Conservation (phyloP, 2,113 vertebrate genomes). For the Fulmarus glacialis region DNA sequence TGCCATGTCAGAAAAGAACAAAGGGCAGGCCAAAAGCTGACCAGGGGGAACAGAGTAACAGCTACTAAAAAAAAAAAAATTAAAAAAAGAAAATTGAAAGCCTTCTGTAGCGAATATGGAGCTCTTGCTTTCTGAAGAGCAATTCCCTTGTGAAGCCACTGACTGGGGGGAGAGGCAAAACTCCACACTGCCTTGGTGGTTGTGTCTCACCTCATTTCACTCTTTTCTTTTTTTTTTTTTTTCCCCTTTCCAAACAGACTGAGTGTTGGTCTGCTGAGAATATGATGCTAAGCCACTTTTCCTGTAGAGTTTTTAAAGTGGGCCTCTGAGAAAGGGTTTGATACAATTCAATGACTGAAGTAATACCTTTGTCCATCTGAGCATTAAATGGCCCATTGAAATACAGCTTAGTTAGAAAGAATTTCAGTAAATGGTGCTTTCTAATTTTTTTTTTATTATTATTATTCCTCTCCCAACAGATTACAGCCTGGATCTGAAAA, state of each 20-base stretch:
- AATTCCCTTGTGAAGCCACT: conserved; percentile 31
- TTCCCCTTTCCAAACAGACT: conserved; percentile 43
- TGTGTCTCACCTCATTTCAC: conserved; percentile 69
- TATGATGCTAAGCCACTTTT: conserved; percentile 76
- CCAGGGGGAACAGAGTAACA: background rate
- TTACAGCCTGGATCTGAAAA: conserved; percentile 76
- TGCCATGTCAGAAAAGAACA: conserved; percentile 14
- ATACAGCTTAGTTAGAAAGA: conserved; percentile 82
- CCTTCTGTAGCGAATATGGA: background rate
- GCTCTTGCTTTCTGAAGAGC: conserved; percentile 17
- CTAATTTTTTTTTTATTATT: conserved; percentile 65
- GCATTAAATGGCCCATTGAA: conserved; percentile 85
- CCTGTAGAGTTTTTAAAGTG: conserved; percentile 76
- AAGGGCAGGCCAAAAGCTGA: conserved; percentile 6
- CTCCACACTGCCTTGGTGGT: background rate
- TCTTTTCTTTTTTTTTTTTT: background rate
- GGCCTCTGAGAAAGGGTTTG: conserved; percentile 78
- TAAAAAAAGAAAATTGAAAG: background rate
- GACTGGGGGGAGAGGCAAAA: conserved; percentile 36
- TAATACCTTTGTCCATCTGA: conserved; percentile 88
- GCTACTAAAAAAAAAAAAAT: background rate
- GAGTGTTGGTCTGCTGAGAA: conserved; percentile 70
- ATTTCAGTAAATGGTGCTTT: conserved; percentile 77
- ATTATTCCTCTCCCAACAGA: conserved; percentile 74
- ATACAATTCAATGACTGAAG: conserved; percentile 81